Evolutionary conservation across 1,140 invertebrate genomes (phyloP), one percentile per base, ranked within the genome.

Genomic region (Ridgeia piscesae): DNA sequence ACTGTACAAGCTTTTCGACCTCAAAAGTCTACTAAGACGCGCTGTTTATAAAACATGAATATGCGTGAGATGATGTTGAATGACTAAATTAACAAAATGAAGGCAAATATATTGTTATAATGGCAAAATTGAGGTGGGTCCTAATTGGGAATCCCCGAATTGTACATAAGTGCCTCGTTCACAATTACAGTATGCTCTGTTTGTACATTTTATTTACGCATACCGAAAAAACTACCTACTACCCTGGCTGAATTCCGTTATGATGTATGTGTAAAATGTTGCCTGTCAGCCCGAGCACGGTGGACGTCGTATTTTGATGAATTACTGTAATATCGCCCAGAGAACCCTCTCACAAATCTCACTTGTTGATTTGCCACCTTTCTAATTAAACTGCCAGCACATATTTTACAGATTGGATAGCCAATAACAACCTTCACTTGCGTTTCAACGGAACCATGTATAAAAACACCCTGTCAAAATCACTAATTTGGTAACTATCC

Each of bases 301-400:
- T 31, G 27, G 17, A 31, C 27, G 48, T 50, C 8, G 17, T 6
- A 77, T 77, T 77, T 77, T 21, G 17, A 21, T 77, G 27, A 77
- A 77, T 31, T 77, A 77, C 58, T 77, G 58, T 77, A 77, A 77
- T 77, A 77, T 77, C 58, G 58, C 58, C 58, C 58, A 77, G 58
- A 77, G 17, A 77, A 31, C 11, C 58, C 58, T 77, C 27, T 77
- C 58, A 77, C 58, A 77, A 77, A 77, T 77, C 0, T 77, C 58
- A 21, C 27, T 4, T 77, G 27, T 77, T 14, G 17, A 77, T 21
- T 77, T 21, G 58, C 58, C 11, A 77, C 58, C 27, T 77, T 77
- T 77, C 58, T 4, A 77, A 77, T 77, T 77, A 77, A 77, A 77
- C 58, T 77, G 58, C 8, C 27, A 77, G 14, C 58, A 77, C 17